These are phyloP conservation scores for Motacilla tschutschensis DNA, from an alignment of 2,113 vertebrate species.

Conservation along the genomic window DNA sequence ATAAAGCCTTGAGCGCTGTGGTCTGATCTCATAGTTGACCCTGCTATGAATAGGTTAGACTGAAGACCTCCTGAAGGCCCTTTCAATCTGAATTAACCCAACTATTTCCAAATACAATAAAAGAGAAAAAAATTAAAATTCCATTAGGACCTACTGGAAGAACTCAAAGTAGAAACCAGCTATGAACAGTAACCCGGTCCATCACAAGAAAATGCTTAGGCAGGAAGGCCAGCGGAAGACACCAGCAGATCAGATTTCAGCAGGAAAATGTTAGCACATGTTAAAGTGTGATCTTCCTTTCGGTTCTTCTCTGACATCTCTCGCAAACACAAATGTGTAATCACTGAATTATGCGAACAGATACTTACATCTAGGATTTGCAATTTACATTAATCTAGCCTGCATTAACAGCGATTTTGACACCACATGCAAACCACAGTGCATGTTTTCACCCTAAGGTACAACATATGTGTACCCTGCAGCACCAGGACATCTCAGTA, in stretches of 20 bases:
- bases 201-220: neutral
- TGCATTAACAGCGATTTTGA: accelerated
- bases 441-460: neutral
- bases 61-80: neutral
- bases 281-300: neutral
- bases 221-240: neutral
- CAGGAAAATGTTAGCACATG: neutral
- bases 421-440: neutral
- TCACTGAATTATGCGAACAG: neutral
- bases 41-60: neutral
- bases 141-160: neutral
- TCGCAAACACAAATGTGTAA: neutral
- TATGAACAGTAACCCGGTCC: neutral
- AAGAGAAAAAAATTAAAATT: neutral
- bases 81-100: neutral
- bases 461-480: neutral
- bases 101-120: neutral
- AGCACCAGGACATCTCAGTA: neutral
- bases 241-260: neutral
- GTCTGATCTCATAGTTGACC: neutral
- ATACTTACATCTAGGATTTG: neutral
- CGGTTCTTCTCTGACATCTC: neutral
- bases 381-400: neutral
- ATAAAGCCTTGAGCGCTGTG: neutral
- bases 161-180: neutral